Evolutionary conservation across 2,113 vertebrate genomes (phyloP), one percentile per base, ranked within the genome.

Genomic region (Callipepla californica): DNA sequence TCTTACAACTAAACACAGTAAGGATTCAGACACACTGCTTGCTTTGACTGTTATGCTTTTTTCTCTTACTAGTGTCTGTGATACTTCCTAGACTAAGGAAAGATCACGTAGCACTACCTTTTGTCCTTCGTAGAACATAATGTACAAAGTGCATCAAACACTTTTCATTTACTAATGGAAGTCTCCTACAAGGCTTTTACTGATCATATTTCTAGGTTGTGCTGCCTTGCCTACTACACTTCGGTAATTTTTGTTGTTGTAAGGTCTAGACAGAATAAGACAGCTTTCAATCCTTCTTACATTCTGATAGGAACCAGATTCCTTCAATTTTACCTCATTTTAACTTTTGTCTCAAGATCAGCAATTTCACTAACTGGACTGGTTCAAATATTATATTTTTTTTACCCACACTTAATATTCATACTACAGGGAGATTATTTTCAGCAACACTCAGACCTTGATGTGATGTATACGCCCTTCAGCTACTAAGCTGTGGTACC

Each of bases 301-400:
- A 11, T 23, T 67, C 68, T 85, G 75, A 50, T 80, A 72, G 69
- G 38, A 66, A 75, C 48, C 80, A 95, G 87, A 76, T 93, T 58
- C 95, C 92, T 95, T 80, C 87, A 81, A 50, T 85, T 92, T 85
- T 61, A 55, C 55, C 77, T 91, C 85, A 87, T 92, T 90, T 89
- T 65, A 93, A 38, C 20, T 21, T 59, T 65, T 2, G 2, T 28
- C 89, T 95, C 68, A 86, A 87, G 26, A 59, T 81, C 45, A n/a
- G 67, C 13, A 38, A 70, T 94, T 96, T 68, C 92, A 88, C 73
- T 80, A 94, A 74, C 36, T 83, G 36, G 50, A 5, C 28, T 85
- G 18, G 26, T 85, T 87, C 77, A 72, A 36, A 63, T 50, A 42
- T 48, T 50, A 0, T 55, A 0, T 44, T 45, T 76, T 82, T 95